These are phyloP conservation scores for Muraenolepis orangiensis DNA, from an alignment of 2,797 vertebrate genomes.

Conservation along the genomic window DNA sequence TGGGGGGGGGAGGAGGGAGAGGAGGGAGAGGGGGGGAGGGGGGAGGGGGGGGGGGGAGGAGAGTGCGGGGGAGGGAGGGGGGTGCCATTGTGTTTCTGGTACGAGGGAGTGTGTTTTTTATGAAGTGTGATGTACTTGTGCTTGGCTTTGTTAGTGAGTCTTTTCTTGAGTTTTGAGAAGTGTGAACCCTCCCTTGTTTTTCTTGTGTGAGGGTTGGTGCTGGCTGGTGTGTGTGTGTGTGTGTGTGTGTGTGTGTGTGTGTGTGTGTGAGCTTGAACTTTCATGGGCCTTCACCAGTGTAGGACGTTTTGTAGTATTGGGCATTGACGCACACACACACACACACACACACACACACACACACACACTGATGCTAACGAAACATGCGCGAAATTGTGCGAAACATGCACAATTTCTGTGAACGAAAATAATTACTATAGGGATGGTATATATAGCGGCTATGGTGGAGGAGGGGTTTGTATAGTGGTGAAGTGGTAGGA, in stretches of 20 bases:
- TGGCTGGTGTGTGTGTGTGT: constrained; percentile 13
- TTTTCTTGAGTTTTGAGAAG: constrained; percentile 23
- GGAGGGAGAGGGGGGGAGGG: constrained; percentile 38
- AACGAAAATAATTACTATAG: neutral
- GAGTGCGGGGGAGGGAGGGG: constrained; percentile 37
- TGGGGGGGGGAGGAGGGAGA: constrained; percentile 38
- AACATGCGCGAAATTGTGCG: neutral
- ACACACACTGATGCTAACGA: neutral
- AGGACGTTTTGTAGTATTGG: too few species aligned
- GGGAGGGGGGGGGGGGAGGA: constrained; percentile 34
- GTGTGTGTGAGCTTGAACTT: neutral
- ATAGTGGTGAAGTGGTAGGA: neutral
- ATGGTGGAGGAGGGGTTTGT: neutral
- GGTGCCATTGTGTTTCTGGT: constrained; percentile 43
- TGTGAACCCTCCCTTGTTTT: constrained; percentile 55
- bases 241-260: constrained; percentile 6
- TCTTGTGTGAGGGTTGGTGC: constrained; percentile 38
- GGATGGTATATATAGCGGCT: neutral
- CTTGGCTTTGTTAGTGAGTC: constrained; percentile 26
- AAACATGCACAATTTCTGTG: neutral
- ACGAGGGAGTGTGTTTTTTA: constrained; percentile 55
- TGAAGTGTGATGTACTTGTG: constrained; percentile 50
- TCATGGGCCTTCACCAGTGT: too few species aligned
- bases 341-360: neutral
- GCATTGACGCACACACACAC: neutral